Base-by-base conservation (phyloP, 2,113 vertebrate species). In the Himantopus leucocephalus region DNA sequence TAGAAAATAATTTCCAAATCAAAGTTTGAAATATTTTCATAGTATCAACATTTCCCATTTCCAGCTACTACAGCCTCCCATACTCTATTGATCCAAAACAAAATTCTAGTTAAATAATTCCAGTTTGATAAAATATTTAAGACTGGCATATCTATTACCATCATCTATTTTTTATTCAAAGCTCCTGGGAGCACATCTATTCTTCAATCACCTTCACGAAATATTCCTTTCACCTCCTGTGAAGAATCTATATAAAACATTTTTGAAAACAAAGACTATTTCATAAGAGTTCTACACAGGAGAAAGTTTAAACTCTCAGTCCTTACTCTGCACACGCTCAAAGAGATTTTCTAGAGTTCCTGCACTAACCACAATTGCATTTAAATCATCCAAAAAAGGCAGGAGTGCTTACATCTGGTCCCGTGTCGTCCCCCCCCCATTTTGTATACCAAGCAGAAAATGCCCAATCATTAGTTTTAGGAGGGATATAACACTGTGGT, bases 401-500 rank as follows among this genome's bases (percentile, higher is more conserved):
- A 45, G 63, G 12, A 48, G 52, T 20, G 35, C 26, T 58, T 26
- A 8, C 29, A 35, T 7, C 26, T 32, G 14, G 8, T 2, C 2
- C 39, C 39, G 10, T n/a, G 37, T 37, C 2, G 6, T 8, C 4
- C 20, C 8, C 8, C 26, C 14, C 10, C 21, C 20, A 17, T 24
- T 66, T 32, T 29, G 56, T 63, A 22, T 6, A 35, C 21, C 8
- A 6, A 45, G 34, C 1, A 48, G 34, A 41, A 62, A n/a, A n/a
- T 1, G 0, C 30, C 29, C 12, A 29, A 0, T 2, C 9, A 0
- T 47, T 37, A 27, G 9, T 41, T 77, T 60, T 12, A 27, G 68
- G 43, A n/a, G 22, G 35, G 58, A 6, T 39, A 1, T 2, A 12
- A 14, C 55, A 3, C 35, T 8, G 24, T 2, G 3, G 59, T 29